Conservation (phyloP, 1,140 invertebrate genomes). For the Drosophila busckii region DNA sequence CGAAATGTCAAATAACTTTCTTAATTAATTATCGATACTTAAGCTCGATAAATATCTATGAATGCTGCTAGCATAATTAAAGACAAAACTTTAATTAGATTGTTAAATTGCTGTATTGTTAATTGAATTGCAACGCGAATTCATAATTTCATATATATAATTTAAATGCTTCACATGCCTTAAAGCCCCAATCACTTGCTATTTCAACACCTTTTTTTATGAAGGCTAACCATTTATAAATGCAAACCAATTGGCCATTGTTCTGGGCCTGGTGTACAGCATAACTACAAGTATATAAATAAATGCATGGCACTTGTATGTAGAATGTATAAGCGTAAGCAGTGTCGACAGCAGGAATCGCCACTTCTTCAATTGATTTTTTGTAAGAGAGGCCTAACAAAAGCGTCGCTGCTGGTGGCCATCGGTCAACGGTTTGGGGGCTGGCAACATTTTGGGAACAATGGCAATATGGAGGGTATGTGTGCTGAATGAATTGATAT, state of each 20-base stretch:
- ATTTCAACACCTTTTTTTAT: conserved; percentile 51
- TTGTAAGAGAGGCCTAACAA: conserved; percentile 15
- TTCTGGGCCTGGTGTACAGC: conserved; percentile 27
- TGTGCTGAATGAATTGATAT: conserved; percentile 68
- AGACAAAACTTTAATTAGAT: no score
- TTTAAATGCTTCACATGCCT: conserved; percentile 12
- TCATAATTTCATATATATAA: no score
- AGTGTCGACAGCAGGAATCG: conserved; percentile 72
- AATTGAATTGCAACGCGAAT: no score
- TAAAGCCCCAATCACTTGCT: conserved; percentile 11
- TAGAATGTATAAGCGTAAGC: conserved; percentile 12
- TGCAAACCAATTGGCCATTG: conserved; percentile 46
- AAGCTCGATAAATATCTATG: no score
- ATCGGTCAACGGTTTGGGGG: conserved; percentile 20
- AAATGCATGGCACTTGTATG: conserved; percentile 38
- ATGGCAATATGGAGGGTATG: conserved; percentile 52
- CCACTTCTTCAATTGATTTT: conserved; percentile 72
- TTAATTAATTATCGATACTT: no score
- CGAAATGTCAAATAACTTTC: no score
- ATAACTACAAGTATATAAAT: conserved; percentile 75
- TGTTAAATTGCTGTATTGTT: no score
- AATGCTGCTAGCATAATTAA: no score
- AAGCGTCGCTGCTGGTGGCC: conserved; percentile 64
- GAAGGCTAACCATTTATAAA: conserved; percentile 14
- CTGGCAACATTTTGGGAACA: conserved; percentile 42